Conservation (phyloP, 2,113 vertebrate genomes). For the Ailuropoda melanoleuca region DNA sequence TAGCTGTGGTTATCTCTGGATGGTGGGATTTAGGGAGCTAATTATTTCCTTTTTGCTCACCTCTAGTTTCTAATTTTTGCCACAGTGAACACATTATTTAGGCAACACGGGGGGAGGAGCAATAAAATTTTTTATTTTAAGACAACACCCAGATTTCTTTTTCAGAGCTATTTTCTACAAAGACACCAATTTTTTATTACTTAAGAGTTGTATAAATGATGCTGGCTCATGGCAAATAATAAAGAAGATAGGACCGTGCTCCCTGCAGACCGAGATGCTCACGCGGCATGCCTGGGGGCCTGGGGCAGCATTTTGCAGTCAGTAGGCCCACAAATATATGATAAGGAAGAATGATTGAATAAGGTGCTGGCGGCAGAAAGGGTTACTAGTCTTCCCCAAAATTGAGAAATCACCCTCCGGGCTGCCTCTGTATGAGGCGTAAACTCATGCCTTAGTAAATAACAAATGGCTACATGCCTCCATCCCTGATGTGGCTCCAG, state of each 20-base stretch:
- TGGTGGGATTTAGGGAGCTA: background rate
- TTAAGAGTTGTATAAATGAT: background rate
- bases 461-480: background rate
- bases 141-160: conserved; percentile 31
- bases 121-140: background rate
- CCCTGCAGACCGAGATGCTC: background rate
- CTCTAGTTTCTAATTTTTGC: conserved; percentile 50
- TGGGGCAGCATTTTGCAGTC: background rate
- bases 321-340: background rate
- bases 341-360: background rate
- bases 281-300: fast-evolving
- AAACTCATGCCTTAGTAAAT: background rate
- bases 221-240: background rate
- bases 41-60: conserved; percentile 17
- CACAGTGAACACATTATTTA: conserved; percentile 40
- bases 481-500: background rate
- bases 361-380: fast-evolving
- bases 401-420: background rate
- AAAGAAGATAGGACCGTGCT: background rate
- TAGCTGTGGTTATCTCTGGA: background rate
- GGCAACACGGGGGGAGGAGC: background rate
- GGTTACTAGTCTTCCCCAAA: background rate
- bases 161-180: conserved; percentile 29
- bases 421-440: background rate
- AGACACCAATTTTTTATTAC: background rate